These are phyloP conservation scores for Sebastes itinus DNA, from an alignment of 2,797 vertebrate species.

Conservation along the genomic window DNA sequence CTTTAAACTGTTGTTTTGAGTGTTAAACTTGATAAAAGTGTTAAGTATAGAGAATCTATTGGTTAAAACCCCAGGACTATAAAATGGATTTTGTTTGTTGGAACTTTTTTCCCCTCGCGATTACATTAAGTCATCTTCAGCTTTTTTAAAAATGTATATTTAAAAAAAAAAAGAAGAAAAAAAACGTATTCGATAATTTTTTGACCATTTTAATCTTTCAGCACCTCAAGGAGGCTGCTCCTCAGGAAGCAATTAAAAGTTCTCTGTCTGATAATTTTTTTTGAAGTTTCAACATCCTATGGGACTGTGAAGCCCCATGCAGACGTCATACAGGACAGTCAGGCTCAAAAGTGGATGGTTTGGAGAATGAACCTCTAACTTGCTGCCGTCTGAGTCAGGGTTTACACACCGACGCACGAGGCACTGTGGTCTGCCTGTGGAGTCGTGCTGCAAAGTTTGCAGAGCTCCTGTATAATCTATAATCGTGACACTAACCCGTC, in stretches of 20 bases:
- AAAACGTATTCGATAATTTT: not conserved
- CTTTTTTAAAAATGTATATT: not conserved
- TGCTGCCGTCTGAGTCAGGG: not conserved
- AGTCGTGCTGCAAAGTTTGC: not conserved
- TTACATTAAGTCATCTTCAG: not conserved
- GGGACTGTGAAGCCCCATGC: not conserved
- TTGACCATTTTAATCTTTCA: not conserved
- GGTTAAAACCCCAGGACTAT: not conserved
- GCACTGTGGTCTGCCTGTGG: not conserved
- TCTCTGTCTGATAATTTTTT: not conserved
- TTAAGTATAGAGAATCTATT: not conserved
- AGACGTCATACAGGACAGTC: not conserved
- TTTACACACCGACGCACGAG: not conserved
- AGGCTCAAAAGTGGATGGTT: not conserved
- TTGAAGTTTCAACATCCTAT: not conserved
- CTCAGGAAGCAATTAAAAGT: not conserved
- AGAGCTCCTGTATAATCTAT: constrained; percentile 20
- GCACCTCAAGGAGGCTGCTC: not conserved
- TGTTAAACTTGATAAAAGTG: not conserved
- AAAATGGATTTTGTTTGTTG: not conserved
- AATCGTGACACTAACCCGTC: constrained; percentile 35
- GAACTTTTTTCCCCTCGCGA: not conserved
- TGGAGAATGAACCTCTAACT: not conserved
- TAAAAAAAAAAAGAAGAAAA: not conserved
- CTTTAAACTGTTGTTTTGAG: not conserved